Evolutionary conservation across 2,888 invertebrate species (phyloP), one percentile per base, ranked within the genome.

Genomic region (Sisyra nigra): DNA sequence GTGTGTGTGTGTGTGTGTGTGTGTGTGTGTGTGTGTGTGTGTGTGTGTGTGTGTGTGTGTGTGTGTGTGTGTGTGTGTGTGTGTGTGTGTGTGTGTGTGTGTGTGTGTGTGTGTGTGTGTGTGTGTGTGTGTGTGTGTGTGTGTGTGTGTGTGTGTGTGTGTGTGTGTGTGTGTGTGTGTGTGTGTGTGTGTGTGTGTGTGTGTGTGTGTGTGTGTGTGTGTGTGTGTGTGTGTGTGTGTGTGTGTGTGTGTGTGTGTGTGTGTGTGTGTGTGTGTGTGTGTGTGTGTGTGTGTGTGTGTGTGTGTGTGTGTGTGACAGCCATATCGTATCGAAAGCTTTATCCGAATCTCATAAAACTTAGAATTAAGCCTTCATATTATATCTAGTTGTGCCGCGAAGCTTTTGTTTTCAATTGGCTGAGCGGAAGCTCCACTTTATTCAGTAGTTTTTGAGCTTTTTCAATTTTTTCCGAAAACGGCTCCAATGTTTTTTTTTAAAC

Each of bases 211-310:
- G 32, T 31, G 32, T 31, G 32, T 31, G 32, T 31, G 32, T 31
- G 32, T 31, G 32, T 31, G 32, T 31, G 36, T 14, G 15, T 36
- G 13, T 36, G 15, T 36, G 36, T 36, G 15, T 13, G 36, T 14
- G 15, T 36, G 14, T 14, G 15, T 36, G 15, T 36, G 13, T 14
- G 36, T 36, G 13, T 36, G 15, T 15, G 36, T 36, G 13, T 36
- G 13, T 36, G 15, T 36, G 36, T 36, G 15, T 36, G 36, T 13
- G 9, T 36, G 13, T 36, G 13, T 36, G 36, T 36, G 13, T 36
- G 36, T 36, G 13, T 36, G 36, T 13, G 36, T 36, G 15, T 36
- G 36, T 11, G 36, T 36, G 15, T 36, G 15, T 13, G 36, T 36
- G 36, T 36, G 36, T 36, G n/a, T n/a, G n/a, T n/a, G n/a, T n/a